phyloP scores from a whole-genome alignment of 2,113 vertebrate genomes.

The Sus scrofa region T2T-Sscrofa CM000813.6:157514001-157514500 shows the following conservation, averaged over 20 bases:
- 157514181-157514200: neutral
- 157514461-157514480: neutral
- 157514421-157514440: neutral
- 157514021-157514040: neutral
- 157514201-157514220: neutral
- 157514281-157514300: neutral
- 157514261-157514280: neutral
- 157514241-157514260: neutral
- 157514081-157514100: neutral
- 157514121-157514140: neutral
- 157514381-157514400: neutral
- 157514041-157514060: neutral
- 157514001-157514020: neutral
- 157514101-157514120: neutral
- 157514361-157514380: neutral
- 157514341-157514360: neutral
- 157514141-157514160: constrained; percentile 5
- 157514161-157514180: neutral
- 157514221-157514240: neutral
- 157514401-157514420: neutral
- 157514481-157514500: neutral
- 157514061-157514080: neutral
- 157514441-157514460: neutral
- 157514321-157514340: neutral
- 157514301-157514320: neutral